Evolutionary conservation across 2,797 vertebrate species (phyloP), one percentile per base, ranked within the genome.

Genomic region (Podarcis siculus): DNA sequence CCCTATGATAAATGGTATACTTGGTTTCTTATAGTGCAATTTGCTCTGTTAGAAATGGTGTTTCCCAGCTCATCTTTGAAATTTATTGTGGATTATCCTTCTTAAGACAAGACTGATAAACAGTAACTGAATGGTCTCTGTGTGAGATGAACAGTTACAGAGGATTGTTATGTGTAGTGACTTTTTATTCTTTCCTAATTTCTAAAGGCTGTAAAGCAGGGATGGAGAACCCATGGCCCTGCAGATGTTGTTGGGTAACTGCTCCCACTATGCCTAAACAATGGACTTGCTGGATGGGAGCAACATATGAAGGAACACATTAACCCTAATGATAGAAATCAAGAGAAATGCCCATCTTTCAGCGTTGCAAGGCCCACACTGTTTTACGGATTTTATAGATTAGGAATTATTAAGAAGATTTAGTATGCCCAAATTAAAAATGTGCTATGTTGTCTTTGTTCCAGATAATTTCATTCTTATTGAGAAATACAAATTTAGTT

Each of bases 391-490:
- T n/a, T 78, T 64, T 25, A 37, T 73, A 5, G 27, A 66, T 84
- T 27, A 87, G 80, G 73, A 89, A 27, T 30, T 32, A 2, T 83
- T 89, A 13, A 37, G 0, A 1, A 6, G 0, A 39, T 61, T 15
- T 55, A 8, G 15, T 73, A 9, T 27, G 32, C 32, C 2, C 12
- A 67, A 71, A 79, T 39, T 77, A 82, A 72, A 82, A 69, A 45
- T 85, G 89, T 82, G 55, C 76, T 88, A 5, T 93, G 94, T 91
- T 85, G 42, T 42, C 42, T 42, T 42, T 42, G 91, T 94, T 92
- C 76, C 95, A 99, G 98, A 98, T 87, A 93, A 98, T 92, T 98
- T 99, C 84, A 97, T 97, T 80, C 96, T 96, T 55, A 95, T 97
- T 15, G 98, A 98, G 89, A 97, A 98, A 82, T 98, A 97, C 55